Conservation (phyloP, 2,888 invertebrate species). For the Drosophila formosana region DNA sequence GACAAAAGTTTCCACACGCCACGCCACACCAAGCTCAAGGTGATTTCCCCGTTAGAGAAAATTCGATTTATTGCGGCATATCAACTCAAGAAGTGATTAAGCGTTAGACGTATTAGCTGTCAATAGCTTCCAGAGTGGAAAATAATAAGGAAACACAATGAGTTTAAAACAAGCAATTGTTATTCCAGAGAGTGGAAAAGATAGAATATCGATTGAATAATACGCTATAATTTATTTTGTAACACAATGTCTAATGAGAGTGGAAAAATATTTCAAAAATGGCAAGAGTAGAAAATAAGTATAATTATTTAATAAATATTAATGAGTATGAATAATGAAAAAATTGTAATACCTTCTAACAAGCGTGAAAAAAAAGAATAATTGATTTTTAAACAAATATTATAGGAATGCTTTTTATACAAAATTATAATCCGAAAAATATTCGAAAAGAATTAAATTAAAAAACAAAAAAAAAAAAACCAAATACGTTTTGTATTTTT, state of each 20-base stretch:
- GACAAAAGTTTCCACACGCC: slow-evolving; percentile 13
- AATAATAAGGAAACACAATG: not conserved
- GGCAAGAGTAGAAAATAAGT: no score
- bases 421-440: no score
- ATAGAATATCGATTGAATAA: not conserved
- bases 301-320: no score
- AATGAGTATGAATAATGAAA: no score
- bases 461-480: no score
- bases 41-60: slow-evolving; percentile 9
- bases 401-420: no score
- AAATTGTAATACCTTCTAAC: no score
- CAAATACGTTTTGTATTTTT: no score
- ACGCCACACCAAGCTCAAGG: slow-evolving; percentile 2
- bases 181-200: not conserved
- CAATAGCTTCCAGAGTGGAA: not conserved
- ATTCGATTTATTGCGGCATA: not conserved
- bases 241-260: not conserved
- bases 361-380: no score
- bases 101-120: not conserved
- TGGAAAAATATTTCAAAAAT: not conserved
- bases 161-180: not conserved
- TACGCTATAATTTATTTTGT: no score
- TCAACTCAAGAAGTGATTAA: not conserved
- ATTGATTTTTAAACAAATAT: no score
- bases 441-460: no score